A percentile compares a stretch with the other conserved stretches of the same genome.
Conservation (phyloP, 2,888 invertebrate genomes). For the Drosophila fulvimacula region DNA sequence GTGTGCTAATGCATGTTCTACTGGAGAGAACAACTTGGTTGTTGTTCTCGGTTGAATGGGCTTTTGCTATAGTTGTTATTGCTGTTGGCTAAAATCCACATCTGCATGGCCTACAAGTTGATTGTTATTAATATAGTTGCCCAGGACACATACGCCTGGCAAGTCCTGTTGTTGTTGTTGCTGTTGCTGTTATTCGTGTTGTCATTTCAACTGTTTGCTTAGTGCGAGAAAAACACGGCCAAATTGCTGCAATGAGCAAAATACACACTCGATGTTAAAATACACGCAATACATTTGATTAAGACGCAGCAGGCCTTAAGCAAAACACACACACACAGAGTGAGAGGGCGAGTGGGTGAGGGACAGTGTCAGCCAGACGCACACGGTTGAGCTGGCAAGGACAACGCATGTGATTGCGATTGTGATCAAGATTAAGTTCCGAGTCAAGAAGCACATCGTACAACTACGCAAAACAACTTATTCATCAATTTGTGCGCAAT, state of each 20-base stretch:
- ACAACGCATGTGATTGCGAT: conserved; percentile 43
- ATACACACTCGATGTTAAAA: conserved; percentile 31
- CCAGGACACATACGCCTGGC: conserved; percentile 28
- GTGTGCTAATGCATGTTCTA: conserved; percentile 58
- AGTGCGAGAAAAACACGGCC: conserved; percentile 61
- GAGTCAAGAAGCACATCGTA: conserved; percentile 53
- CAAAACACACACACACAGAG: conserved; percentile 23
- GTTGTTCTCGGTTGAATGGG: conserved; percentile 64
- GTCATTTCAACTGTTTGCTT: conserved; percentile 60
- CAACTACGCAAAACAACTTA: conserved; percentile 61
- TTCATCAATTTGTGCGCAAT: conserved; percentile 71
- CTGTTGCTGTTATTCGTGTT: conserved; percentile 29
- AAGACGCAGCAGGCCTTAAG: conserved; percentile 41
- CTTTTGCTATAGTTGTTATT: conserved; percentile 44
- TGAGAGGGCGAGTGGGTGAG: too few species aligned
- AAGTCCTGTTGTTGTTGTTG: conserved; percentile 16
- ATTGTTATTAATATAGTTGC: conserved; percentile 72
- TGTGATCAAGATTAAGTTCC: conserved; percentile 64
- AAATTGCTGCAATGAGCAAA: conserved; percentile 63
- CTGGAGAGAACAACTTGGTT: conserved; percentile 44
- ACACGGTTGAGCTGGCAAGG: conserved; percentile 47
- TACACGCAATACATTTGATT: conserved; percentile 60
- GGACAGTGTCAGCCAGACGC: not conserved
- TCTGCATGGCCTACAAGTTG: conserved; percentile 65
- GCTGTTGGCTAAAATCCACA: conserved; percentile 58